phyloP scores from a whole-genome alignment of 2,113 vertebrate genomes.

The Macquaria australasica region DNA sequence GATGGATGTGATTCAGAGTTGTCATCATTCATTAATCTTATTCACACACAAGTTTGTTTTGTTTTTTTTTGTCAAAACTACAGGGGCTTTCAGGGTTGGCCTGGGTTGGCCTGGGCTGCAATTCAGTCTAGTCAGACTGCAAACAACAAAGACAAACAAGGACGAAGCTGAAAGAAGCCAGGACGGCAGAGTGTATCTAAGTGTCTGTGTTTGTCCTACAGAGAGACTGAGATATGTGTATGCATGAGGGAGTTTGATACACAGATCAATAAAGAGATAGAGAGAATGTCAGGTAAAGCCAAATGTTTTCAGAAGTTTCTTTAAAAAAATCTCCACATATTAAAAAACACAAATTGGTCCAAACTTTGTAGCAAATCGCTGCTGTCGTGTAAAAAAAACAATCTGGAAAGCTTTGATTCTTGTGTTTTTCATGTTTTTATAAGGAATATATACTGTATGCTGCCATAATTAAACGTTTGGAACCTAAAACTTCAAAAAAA shows the following conservation, averaged over 20 bases:
- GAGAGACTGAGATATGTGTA: neutral
- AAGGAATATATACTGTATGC: neutral
- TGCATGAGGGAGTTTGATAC: neutral
- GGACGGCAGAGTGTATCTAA: neutral
- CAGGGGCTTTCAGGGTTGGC: neutral
- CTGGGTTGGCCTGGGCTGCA: too few species aligned
- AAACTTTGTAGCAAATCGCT: neutral
- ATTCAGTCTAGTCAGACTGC: neutral
- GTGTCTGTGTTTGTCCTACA: neutral
- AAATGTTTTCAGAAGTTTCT: neutral
- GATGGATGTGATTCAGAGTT: neutral
- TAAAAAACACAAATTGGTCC: neutral
- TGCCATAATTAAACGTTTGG: neutral
- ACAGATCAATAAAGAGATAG: neutral
- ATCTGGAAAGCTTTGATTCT: neutral
- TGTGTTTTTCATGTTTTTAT: neutral
- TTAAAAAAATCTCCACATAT: too few species aligned
- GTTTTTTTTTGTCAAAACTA: neutral
- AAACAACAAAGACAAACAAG: neutral
- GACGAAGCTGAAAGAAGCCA: neutral
- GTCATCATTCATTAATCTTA: slow-evolving; percentile 14
- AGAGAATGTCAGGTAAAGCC: too few species aligned
- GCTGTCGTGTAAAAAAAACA: neutral
- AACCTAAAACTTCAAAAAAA: neutral
- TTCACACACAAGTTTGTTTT: neutral